Conservation (phyloP, 2,888 invertebrate species). For the Harpalus rubripes region DNA sequence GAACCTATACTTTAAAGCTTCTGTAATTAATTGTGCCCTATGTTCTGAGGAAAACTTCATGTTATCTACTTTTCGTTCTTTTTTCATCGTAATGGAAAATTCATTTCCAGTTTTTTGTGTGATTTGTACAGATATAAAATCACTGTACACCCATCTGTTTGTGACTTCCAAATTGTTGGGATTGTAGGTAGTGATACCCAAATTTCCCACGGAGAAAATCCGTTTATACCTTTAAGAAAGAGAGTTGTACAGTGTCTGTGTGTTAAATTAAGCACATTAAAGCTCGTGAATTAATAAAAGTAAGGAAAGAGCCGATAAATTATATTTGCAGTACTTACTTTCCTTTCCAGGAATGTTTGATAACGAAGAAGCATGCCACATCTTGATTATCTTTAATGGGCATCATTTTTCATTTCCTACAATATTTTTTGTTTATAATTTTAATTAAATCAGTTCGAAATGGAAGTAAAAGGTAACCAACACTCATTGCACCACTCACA, state of each 20-base stretch:
- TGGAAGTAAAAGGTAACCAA: not conserved
- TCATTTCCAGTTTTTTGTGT: conserved; percentile 81
- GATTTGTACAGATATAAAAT: conserved; percentile 83
- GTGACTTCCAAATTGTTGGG: conserved; percentile 94
- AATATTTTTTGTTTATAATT: conserved; percentile 65
- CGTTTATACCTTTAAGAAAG: conserved; percentile 89
- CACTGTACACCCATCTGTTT: conserved; percentile 94
- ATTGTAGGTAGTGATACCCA: conserved; percentile 98
- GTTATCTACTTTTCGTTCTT: conserved; percentile 93
- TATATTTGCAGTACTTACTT: conserved; percentile 82
- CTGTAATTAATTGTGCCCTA: conserved; percentile 93
- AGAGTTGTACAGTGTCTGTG: conserved; percentile 19
- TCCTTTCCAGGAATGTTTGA: conserved; percentile 99
- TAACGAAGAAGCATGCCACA: conserved; percentile 97
- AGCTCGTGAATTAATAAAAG: conserved; percentile 45
- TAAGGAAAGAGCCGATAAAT: not conserved
- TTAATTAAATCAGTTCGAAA: conserved; percentile 48
- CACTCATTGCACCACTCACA: conserved; percentile 13
- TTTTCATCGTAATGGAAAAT: conserved; percentile 91
- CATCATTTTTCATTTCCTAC: conserved; percentile 84
- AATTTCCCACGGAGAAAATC: conserved; percentile 96
- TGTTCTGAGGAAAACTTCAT: conserved; percentile 99
- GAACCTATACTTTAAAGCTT: conserved; percentile 90
- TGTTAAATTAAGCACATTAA: conserved; percentile 43
- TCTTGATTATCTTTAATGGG: conserved; percentile 95